A percentile compares a stretch with the other conserved stretches of the same genome.
phyloP scores from a whole-genome alignment of 2,888 invertebrate genomes.

The Amphipyra berbera region DNA sequence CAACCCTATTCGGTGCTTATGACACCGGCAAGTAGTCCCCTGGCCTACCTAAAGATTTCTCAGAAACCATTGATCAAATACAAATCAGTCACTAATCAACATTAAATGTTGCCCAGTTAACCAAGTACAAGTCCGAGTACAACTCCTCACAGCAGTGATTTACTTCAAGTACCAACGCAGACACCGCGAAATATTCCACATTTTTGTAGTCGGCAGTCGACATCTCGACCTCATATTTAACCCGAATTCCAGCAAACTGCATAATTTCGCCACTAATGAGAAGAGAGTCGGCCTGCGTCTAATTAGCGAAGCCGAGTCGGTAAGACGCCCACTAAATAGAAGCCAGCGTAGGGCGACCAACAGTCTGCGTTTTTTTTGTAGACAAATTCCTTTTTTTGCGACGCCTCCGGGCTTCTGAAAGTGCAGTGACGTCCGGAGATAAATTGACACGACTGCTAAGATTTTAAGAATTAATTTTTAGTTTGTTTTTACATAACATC shows the following conservation, averaged over 20 bases:
- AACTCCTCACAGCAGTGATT: background rate
- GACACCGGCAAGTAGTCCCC: no score
- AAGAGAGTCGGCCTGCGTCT: constrained; percentile 84
- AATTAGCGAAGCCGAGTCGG: constrained; percentile 85
- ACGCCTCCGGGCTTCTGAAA: constrained; percentile 16
- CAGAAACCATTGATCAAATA: no score
- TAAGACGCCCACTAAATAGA: constrained; percentile 86
- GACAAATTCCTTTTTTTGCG: constrained; percentile 31
- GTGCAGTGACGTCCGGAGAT: constrained; percentile 7
- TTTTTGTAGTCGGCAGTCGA: constrained; percentile 71
- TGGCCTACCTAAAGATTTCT: no score
- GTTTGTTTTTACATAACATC: background rate
- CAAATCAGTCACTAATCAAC: no score
- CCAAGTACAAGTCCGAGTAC: background rate
- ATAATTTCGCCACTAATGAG: constrained; percentile 89
- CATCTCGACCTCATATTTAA: constrained; percentile 84
- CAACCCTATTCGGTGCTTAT: no score
- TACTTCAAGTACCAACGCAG: constrained; percentile 51
- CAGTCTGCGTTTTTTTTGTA: constrained; percentile 27
- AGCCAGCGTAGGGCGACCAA: constrained; percentile 59
- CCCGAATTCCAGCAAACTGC: constrained; percentile 87
- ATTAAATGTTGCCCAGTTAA: no score
- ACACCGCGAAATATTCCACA: constrained; percentile 66
- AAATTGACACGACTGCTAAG: constrained; percentile 7
- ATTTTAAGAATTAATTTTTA: constrained; percentile 2